Evolutionary conservation across 2,797 vertebrate genomes (phyloP), one percentile per base, ranked within the genome.

Genomic region (Cygnus olor): DNA sequence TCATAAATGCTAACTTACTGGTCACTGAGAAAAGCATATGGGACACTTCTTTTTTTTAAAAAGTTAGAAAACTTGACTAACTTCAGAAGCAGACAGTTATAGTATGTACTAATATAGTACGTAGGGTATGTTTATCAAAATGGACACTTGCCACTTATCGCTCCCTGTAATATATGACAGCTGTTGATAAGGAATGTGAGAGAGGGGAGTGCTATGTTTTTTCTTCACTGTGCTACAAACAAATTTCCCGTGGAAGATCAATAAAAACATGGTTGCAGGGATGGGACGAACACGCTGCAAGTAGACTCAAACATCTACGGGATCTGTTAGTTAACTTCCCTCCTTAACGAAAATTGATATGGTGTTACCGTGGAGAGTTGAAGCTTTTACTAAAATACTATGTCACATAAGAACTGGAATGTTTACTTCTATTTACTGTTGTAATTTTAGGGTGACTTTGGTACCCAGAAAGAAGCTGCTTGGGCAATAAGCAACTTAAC

Each of bases 401-500:
- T 11, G 2, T 38, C 21, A 0, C 45, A 3, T 1, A 8, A 16
- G 4, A 6, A 10, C 30, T 21, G 60, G 9, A 25, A 1, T 88
- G 34, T 74, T 66, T 25, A 4, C n/a, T 77, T 24, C 13, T 81
- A 3, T 49, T 56, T 89, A 17, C 30, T n/a, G 0, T 80, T 95
- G n/a, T 58, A 85, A 97, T 96, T 95, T 25, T 77, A 99, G 99
- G 99, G 99, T 36, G 99, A 99, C 97, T 99, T 99, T 97, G 99
- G 99, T 85, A 99, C 99, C 93, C 99, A 99, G 97, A 99, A 99
- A 89, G 99, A 99, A 98, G 99, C 99, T 71, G 99, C 99, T 40
- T 99, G 99, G 99, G 99, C 99, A 97, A 99, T 99, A 98, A 99
- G 99, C 98, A 99, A 99, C 98, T 98, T 99, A 98, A 99, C 99